Evolutionary conservation across 2,113 vertebrate species (phyloP), one percentile per base, ranked within the genome.

Genomic region (Chionis minor): DNA sequence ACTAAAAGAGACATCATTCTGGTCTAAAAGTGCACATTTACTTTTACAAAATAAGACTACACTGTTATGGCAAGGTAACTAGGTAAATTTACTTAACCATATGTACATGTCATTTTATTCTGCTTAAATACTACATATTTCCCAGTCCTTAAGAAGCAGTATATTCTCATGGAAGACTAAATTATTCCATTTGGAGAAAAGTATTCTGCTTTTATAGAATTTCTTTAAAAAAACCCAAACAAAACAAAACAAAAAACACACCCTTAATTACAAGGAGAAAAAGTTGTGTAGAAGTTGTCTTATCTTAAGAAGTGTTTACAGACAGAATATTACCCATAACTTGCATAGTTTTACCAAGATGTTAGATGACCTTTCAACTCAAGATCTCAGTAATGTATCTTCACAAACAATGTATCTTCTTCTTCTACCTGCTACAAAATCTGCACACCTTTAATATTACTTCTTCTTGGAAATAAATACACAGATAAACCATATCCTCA

Each of bases 51-150:
- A 78, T 58, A 91, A 85, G 58, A 80, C 54, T 73, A 65, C 10
- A 21, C 27, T 49, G 49, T 94, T 90, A 94, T 54, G 74, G 8
- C 42, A 66, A 92, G 42, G 95, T 71, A 94, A 96, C 42, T 70
- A 92, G 42, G 95, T 71, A 94, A 96, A 94, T 95, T 80, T 58
- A 77, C 67, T 96, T 92, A 94, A 94, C 62, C 90, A 94, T 96
- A 97, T 92, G 95, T 81, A 82, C 75, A 86, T 40, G 40, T 59
- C 47, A 90, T 90, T 93, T 70, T 70, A 81, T 77, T 66, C 85
- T 90, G 55, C 51, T 74, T 93, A 73, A 95, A 77, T 74, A 35
- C 44, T 79, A 13, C 22, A 51, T n/a, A 21, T 74, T 80, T 88
- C 8, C 32, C 26, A 47, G 1, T 19, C 28, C 32, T 86, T 90